Base-by-base conservation (phyloP, 1,140 invertebrate genomes). In the Cataglyphis hispanica region DNA sequence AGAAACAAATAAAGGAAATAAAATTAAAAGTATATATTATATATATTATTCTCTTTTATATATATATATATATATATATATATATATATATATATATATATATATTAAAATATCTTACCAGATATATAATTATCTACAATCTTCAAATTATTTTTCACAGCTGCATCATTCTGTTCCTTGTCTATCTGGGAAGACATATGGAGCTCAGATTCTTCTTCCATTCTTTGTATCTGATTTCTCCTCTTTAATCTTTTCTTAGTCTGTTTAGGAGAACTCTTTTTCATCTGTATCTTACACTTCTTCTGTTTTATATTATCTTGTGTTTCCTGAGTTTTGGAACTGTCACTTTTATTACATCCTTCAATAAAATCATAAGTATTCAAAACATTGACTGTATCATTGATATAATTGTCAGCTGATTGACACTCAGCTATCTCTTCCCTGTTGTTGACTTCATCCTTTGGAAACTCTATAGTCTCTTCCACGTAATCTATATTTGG, bases 41-140 rank as follows among this genome's bases (percentile, higher is more conserved):
- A 56, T 70, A 56, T 19, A 56, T 75, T 25, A 75, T 3, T 31
- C 31, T 31, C 31, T 31, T 31, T 31, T 70, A 66, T 50, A 37
- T 63, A 56, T 16, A 25, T 25, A 40, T 40, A 1, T 46, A 8
- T 46, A 8, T 31, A 27, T 61, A 56, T 16, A 22, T 22, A n/a
- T n/a, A n/a, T 70, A 64, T 50, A 37, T 78, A 67, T 8, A n/a
- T 40, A 40, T 40, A 1, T 46, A 8, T 46, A 8, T 31, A 27
- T 63, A 56, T 16, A 25, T 25, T 22, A 46, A 27, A 27, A 58
- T 75, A 22, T 61, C 53, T 88, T 84, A 94, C 94, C 95, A 81
- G 93, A 93, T 92, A 94, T 95, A 81, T 95, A 95, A 91, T 95
- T 95, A 77, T 95, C 94, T n/a, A 94, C 93, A 84, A 94, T 93